These are phyloP conservation scores for Siderastrea siderea DNA, from an alignment of 92 coral and sea anemone genomes.

Conservation along the genomic window DNA sequence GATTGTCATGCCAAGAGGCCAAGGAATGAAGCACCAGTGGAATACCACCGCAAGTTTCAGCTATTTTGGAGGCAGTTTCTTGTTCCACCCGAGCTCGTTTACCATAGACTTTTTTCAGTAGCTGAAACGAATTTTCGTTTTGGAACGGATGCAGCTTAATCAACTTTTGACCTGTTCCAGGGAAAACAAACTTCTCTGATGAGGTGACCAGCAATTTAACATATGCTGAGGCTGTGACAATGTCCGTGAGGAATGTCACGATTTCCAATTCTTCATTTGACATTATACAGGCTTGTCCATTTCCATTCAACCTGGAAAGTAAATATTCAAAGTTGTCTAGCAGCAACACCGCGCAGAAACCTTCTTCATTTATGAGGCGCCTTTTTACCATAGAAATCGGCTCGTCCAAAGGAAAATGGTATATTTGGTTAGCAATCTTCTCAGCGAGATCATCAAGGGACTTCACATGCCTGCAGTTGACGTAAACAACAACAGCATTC, in stretches of 20 bases:
- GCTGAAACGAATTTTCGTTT: conserved; percentile 10
- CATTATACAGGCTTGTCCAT: too few species aligned
- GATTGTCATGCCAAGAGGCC: not conserved
- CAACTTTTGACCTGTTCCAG: not conserved
- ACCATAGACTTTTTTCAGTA: conserved; percentile 15
- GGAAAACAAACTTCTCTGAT: conserved; percentile 15
- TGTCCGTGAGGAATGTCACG: conserved; percentile 6
- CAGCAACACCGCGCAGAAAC: not conserved
- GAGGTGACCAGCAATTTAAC: conserved; percentile 68
- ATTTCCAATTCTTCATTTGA: not conserved
- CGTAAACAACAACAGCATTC: conserved; percentile 37
- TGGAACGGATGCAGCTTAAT: conserved; percentile 9
- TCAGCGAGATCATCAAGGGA: conserved; percentile 52
- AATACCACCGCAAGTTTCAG: conserved; percentile 59
- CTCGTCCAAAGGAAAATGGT: not conserved
- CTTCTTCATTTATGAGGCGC: not conserved
- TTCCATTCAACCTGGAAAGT: not conserved
- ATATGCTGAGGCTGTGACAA: conserved; percentile 4
- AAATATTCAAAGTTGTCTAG: conserved; percentile 26
- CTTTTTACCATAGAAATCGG: not conserved
- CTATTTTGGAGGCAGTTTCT: conserved; percentile 29
- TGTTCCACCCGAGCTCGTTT: not conserved
- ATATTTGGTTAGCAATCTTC: not conserved
- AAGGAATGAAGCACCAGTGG: conserved; percentile 39
- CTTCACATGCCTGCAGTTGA: conserved; percentile 38